phyloP scores from a whole-genome alignment of 2,888 invertebrate genomes.

The Drosophila stalkeri region DNA sequence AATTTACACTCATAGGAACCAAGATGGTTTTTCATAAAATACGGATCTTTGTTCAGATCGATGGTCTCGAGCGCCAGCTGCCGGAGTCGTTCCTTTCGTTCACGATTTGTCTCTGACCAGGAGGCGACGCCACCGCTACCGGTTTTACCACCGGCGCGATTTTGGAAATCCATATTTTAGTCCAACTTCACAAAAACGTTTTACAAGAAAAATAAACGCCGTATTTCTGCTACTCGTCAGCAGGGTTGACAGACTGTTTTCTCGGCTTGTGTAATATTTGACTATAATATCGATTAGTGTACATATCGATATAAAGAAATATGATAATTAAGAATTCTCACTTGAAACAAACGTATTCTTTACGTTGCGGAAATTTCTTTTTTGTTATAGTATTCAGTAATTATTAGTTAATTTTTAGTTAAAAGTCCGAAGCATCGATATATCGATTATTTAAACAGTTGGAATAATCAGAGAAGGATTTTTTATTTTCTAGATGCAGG shows the following conservation, averaged over 20 bases:
- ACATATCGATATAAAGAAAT: neutral
- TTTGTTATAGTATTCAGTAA: neutral
- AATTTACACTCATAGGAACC: conserved; percentile 99
- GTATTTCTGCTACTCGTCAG: neutral
- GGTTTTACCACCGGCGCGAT: conserved; percentile 99
- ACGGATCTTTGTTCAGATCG: conserved; percentile 99
- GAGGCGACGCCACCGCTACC: conserved; percentile 99
- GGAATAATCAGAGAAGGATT: neutral
- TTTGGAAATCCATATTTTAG: conserved; percentile 97
- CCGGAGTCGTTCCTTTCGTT: conserved; percentile 96
- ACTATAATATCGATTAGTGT: neutral
- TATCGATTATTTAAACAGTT: conserved; percentile 6
- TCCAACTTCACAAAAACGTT: conserved; percentile 20
- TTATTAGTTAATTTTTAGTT: neutral
- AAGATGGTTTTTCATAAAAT: conserved; percentile 99
- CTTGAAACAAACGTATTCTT: neutral
- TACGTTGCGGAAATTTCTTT: neutral
- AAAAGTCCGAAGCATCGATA: neutral
- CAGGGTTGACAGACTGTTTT: conserved; percentile 13
- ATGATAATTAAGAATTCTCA: neutral
- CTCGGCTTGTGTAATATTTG: neutral
- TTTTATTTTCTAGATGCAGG: neutral
- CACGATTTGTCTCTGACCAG: conserved; percentile 99
- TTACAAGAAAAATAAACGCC: conserved; percentile 15
- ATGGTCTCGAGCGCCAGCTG: conserved; percentile 99